Evolutionary conservation across 2,888 invertebrate species (phyloP), one percentile per base, ranked within the genome.

Genomic region (Brachylomia viminalis): DNA sequence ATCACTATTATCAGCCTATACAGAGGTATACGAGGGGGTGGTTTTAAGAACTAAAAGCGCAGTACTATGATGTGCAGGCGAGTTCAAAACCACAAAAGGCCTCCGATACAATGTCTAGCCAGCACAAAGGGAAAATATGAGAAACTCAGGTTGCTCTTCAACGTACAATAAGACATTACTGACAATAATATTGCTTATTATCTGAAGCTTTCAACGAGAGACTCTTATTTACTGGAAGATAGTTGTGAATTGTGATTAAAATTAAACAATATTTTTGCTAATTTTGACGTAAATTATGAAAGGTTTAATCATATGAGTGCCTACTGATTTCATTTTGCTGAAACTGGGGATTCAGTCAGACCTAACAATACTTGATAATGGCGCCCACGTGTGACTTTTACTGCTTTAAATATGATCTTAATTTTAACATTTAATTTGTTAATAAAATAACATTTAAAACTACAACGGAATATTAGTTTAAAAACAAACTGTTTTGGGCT

Each of bases 21-120:
- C 58, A 76, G 68, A 61, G 49, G 64, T 81, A 82, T 72, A 77
- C 68, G 79, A 86, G 83, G 88, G 92, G 93, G 89, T 90, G 92
- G 93, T 89, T 93, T 92, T 92, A 94, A 93, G 93, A 95, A 94
- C 94, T 94, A 96, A 96, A 96, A 95, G 95, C 93, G 89, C 95
- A 95, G 89, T 89, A 88, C 90, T 90, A 84, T 89, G 89, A 88
- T 84, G 88, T 90, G 88, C 89, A 89, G 88, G 88, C 86, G 88
- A 90, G 90, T 90, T 89, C 85, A 84, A 91, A 93, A 92, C 94
- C 94, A 95, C 95, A 95, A 95, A 94, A 95, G 94, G 93, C 92
- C 91, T 91, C 82, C 70, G 90, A 87, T 88, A 93, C 94, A 94
- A 92, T 92, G 92, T 92, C 93, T 93, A 87, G 83, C 81, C 81